These are phyloP conservation scores for Myotis myotis DNA, from an alignment of 2,797 vertebrate species.

Conservation along the genomic window DNA sequence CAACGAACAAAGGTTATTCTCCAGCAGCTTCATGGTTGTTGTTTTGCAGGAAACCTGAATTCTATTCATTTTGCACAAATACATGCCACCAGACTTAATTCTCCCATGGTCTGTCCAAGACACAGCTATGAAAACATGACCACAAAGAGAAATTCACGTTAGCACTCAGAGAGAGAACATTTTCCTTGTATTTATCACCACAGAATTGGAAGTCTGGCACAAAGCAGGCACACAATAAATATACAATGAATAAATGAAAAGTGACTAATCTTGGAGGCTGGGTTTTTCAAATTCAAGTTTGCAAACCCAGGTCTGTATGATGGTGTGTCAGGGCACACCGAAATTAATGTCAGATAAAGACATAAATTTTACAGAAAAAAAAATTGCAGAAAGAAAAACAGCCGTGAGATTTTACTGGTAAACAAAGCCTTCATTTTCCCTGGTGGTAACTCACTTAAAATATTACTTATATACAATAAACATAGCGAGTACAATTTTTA, in stretches of 20 bases:
- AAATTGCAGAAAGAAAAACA: neutral
- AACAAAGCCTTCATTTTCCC: conserved; percentile 31
- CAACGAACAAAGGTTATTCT: neutral
- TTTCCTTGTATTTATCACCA: neutral
- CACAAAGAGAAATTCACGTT: neutral
- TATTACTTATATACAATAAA: conserved; percentile 9
- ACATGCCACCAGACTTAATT: neutral
- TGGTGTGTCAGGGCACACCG: neutral
- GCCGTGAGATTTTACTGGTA: neutral
- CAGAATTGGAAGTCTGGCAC: neutral
- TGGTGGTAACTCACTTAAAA: neutral
- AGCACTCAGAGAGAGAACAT: neutral
- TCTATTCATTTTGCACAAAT: neutral
- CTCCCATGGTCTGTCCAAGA: neutral
- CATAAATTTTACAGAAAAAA: neutral
- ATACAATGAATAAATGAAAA: neutral
- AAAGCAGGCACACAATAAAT: neutral
- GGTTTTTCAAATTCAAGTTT: neutral
- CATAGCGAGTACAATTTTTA: neutral
- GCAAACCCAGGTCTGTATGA: neutral
- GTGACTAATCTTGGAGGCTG: neutral
- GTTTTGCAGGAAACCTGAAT: neutral
- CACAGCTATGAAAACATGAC: neutral
- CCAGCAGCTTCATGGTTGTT: neutral
- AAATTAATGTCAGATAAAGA: neutral